These are phyloP conservation scores for Amphilophus citrinellus DNA, from an alignment of 2,113 vertebrate genomes.

Conservation along the genomic window DNA sequence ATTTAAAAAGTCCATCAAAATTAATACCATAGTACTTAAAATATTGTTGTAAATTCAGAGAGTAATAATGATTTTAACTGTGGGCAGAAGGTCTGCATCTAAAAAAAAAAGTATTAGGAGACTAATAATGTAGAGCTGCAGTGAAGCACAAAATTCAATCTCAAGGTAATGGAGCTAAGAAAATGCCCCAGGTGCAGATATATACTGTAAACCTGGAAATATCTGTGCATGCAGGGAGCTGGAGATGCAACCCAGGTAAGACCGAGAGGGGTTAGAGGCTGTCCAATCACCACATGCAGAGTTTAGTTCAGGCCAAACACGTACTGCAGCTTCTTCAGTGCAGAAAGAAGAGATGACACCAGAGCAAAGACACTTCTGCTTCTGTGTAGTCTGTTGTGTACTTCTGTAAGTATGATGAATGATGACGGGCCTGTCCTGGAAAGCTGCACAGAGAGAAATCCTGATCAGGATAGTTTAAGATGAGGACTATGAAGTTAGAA, in stretches of 20 bases:
- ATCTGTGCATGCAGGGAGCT: background rate
- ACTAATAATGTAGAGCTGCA: background rate
- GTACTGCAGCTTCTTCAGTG: background rate
- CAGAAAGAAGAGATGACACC: background rate
- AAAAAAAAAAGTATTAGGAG: background rate
- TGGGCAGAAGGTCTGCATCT: background rate
- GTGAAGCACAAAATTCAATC: constrained; percentile 4
- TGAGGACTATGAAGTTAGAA: constrained; percentile 16
- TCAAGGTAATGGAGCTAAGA: background rate
- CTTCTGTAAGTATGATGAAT: background rate
- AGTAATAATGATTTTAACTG: background rate
- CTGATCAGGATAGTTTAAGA: background rate
- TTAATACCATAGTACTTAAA: background rate
- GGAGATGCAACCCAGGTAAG: background rate
- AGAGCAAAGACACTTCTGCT: constrained; percentile 9
- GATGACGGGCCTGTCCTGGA: background rate
- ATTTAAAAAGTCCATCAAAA: background rate
- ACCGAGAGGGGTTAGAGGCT: background rate
- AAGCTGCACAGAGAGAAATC: background rate
- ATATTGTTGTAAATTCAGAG: background rate
- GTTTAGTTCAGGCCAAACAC: background rate
- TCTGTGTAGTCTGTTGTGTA: rapidly evolving
- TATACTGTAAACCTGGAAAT: background rate
- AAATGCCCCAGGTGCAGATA: background rate
- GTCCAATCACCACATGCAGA: background rate